Conservation (phyloP, 2,113 vertebrate species). For the Shinisaurus crocodilurus region DNA sequence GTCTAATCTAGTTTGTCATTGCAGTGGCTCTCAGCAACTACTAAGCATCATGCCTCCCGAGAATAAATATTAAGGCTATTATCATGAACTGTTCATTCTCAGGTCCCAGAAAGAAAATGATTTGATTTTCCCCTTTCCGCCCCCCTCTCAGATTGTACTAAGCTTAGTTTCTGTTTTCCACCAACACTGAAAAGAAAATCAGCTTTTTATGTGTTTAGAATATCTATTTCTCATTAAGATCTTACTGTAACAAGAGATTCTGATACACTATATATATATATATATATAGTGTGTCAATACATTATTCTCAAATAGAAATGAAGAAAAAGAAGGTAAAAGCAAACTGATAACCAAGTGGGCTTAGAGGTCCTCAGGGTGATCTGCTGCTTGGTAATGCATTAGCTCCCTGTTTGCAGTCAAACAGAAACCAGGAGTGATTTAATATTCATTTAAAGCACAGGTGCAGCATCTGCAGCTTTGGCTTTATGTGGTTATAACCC, state of each 20-base stretch:
- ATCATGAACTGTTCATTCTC: slow-evolving; percentile 53
- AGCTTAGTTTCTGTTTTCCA: slow-evolving; percentile 21
- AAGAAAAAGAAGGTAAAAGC: not conserved
- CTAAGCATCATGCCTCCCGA: slow-evolving; percentile 8
- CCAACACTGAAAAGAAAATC: not conserved
- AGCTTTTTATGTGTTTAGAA: not conserved
- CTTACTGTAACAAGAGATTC: not conserved
- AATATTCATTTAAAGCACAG: slow-evolving; percentile 4
- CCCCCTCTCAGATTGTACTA: not conserved
- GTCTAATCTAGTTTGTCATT: slow-evolving; percentile 35
- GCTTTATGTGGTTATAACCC: not conserved
- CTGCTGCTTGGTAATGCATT: slow-evolving; percentile 15
- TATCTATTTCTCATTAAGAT: not conserved
- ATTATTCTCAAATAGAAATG: slow-evolving; percentile 1
- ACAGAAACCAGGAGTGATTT: slow-evolving; percentile 21
- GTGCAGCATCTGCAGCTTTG: not conserved
- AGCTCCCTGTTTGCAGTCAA: not conserved
- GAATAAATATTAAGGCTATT: slow-evolving; percentile 12
- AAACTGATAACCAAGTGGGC: slow-evolving; percentile 5
- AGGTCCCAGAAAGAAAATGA: not conserved
- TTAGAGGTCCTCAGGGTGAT: slow-evolving; percentile 14
- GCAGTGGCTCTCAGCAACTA: slow-evolving; percentile 23
- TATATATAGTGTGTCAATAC: not conserved
- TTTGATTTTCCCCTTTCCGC: slow-evolving; percentile 36
- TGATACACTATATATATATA: not conserved